Evolutionary conservation across 2,113 vertebrate species (phyloP).

Genomic region (Anser cygnoides): DNA sequence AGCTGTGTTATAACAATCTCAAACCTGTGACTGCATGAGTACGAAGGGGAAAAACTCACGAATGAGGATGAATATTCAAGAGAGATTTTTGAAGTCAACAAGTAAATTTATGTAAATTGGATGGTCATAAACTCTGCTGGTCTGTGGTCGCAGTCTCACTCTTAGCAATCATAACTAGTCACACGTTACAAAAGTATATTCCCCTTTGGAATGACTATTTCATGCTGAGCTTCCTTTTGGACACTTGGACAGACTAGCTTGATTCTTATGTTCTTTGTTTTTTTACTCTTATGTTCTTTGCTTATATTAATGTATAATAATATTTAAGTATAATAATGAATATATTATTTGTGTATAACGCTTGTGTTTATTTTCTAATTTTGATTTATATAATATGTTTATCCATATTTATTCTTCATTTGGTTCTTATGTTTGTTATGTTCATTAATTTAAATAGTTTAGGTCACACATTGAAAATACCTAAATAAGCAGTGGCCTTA

Average conservation of each 20-base stretch:
- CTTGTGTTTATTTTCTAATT: background rate
- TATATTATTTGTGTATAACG: too few relatives aligned
- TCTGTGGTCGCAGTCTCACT: rapidly evolving
- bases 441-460: background rate
- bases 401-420: background rate
- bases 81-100: background rate
- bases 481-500: background rate
- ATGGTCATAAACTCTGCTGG: background rate
- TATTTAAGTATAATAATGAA: too few relatives aligned
- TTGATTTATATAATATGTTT: background rate
- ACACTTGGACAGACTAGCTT: background rate
- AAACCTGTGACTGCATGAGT: background rate
- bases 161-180: background rate
- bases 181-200: background rate
- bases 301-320: background rate
- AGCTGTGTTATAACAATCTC: background rate
- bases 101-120: background rate
- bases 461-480: background rate
- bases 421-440: background rate
- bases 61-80: background rate
- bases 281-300: background rate
- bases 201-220: background rate
- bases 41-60: background rate
- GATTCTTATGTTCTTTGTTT: background rate
- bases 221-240: background rate